Base-by-base conservation (phyloP, 2,888 invertebrate species). In the Parasteatoda lunata region DNA sequence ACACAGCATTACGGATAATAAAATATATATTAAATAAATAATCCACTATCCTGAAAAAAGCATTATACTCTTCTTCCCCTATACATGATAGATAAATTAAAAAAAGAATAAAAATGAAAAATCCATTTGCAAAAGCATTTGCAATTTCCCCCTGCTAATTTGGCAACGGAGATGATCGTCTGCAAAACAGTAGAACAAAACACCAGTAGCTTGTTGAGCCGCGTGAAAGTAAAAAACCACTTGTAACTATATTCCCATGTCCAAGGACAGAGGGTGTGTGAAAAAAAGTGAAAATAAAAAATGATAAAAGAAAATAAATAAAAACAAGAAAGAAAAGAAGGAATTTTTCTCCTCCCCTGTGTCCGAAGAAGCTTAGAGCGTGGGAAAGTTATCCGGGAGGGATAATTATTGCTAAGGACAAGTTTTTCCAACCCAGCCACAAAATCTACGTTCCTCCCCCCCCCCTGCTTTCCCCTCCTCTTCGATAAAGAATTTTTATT, bases 191-290 rank as follows among this genome's bases (percentile, higher is more conserved):
- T 68, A 51, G 68, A 77, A 68, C 66, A 79, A 65, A 83, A 83
- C 76, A 69, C 69, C 78, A 83, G 83, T 83, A 83, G 83, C 83
- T 9, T 15, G 11, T 66, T 30, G 71, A 49, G 70, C 65, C 59
- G 81, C 75, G 75, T 49, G 45, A 82, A 49, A 69, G 64, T 30
- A 30, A 30, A 30, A 66, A 80, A 69, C 52, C 69, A 69, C 77
- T 78, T 82, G 83, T 83, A 83, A 83, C 83, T 83, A 83, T 83
- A 83, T 77, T 83, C 83, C 77, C 83, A 71, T 83, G 79, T 83
- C 83, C 77, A 83, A 83, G 83, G 83, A 76, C 83, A 77, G 77
- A 65, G 83, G 83, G 83, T 83, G 83, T 83, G 83, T 66, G 83
- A 83, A 83, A 83, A 83, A 77, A 49, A 45, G 72, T 54, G 52